Base-by-base conservation (phyloP, 2,797 vertebrate genomes). In the Mormyrus hasselquistii region DNA sequence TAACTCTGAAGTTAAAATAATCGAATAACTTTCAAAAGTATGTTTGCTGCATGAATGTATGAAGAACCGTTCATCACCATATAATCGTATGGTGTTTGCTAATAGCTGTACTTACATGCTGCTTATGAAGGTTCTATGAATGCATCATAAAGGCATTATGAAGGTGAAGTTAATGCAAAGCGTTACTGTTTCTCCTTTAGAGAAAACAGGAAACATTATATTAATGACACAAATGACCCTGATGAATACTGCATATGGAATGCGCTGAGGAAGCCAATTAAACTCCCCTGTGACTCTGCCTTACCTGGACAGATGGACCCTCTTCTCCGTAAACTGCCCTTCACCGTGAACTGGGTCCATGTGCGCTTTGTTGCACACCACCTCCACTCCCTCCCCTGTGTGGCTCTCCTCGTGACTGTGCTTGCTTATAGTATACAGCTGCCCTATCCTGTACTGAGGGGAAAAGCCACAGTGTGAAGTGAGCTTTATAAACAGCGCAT, bases 351-450 rank as follows among this genome's bases (percentile, higher is more conserved):
- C 65, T 0, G 94, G 95, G 88, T 96, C 95, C 62, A 95, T 91
- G 0, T 95, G 94, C 0, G 94, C 92, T 10, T 95, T 93, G 9
- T 96, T 96, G 89, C 94, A 92, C 89, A 96, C 93, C 90, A 96
- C 95, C 91, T 96, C 94, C 69, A 95, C 94, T 0, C 95, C 95
- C 91, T 95, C 95, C 0, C 94, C 95, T 90, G 94, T 94, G 92
- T 96, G 93, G 4, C 95, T 96, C 92, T 96, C 94, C 92, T 95
- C 94, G 82, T 96, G 95, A 55, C 94, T 95, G 92, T 95, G 94
- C 86, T 95, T 96, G 92, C 95, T 95, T 94, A 96, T 95, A 89
- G 94, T 96, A 92, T 95, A 96, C 85, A 95, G 94, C 93, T 95
- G 94, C 29, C 95, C 95, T 47, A 96, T 92, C 7, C 94, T 94